Evolutionary conservation across 2,113 vertebrate species (phyloP).

Genomic region (Morphnarchus princeps): DNA sequence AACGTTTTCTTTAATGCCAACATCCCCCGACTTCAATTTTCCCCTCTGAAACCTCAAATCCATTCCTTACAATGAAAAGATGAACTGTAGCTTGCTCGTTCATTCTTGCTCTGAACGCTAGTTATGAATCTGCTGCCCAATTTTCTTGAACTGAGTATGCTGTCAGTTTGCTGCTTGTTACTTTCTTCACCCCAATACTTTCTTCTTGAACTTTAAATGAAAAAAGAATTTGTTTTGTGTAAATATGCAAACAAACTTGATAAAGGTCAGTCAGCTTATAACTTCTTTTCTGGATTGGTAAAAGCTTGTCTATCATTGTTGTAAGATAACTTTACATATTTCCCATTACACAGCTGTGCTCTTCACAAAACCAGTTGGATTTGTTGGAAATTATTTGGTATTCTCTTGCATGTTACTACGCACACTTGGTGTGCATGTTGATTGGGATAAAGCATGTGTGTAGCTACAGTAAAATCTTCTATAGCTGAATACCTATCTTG

Average conservation of each 20-base stretch:
- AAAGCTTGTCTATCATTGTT: not conserved
- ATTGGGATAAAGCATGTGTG: not conserved
- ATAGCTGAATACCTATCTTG: not conserved
- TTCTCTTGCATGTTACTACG: not conserved
- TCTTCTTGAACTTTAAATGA: not conserved
- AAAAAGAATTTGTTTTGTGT: not conserved
- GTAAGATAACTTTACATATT: not conserved
- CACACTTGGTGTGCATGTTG: not conserved
- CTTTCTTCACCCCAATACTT: not conserved
- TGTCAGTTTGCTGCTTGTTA: not conserved
- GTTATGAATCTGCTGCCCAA: not conserved
- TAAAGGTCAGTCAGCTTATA: not conserved
- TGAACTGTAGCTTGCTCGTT: not conserved
- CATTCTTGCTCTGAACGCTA: not conserved
- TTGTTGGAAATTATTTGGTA: not conserved
- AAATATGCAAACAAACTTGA: not conserved
- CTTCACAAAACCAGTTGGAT: not conserved
- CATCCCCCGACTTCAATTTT: rapidly evolving
- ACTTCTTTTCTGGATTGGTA: not conserved
- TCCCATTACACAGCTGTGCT: not conserved
- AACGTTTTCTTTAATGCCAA: not conserved
- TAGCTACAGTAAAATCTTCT: not conserved
- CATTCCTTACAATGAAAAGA: not conserved
- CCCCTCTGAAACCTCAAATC: not conserved
- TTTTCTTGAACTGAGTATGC: not conserved